Evolutionary conservation across 2,888 invertebrate genomes (phyloP).

Genomic region (Dinocampus coccinellae): DNA sequence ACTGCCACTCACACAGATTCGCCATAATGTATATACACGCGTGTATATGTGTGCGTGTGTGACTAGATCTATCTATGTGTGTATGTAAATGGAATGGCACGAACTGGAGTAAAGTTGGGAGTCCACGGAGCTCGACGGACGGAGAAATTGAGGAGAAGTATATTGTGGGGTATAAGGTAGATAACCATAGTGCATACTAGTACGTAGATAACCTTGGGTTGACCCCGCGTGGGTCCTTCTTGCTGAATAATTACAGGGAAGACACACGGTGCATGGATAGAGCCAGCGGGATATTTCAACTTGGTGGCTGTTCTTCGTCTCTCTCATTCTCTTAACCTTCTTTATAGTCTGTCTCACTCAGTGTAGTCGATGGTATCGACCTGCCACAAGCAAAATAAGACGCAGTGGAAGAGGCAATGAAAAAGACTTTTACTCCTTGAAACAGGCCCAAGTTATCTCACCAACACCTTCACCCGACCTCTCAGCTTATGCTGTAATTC

Average conservation of each 20-base stretch:
- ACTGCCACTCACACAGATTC: too few relatives aligned
- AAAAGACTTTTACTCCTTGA: slow-evolving; percentile 54
- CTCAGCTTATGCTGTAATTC: neutral
- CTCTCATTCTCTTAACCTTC: slow-evolving; percentile 19
- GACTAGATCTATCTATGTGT: neutral
- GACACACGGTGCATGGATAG: slow-evolving; percentile 44
- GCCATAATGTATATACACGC: too few relatives aligned
- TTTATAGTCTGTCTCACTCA: neutral
- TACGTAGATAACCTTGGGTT: slow-evolving; percentile 64
- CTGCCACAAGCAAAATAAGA: slow-evolving; percentile 53
- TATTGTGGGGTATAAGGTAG: slow-evolving; percentile 54
- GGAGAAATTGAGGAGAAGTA: slow-evolving; percentile 44
- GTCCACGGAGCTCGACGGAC: slow-evolving; percentile 41
- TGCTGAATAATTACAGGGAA: slow-evolving; percentile 68
- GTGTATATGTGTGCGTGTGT: too few relatives aligned
- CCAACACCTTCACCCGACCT: too few relatives aligned
- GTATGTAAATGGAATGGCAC: slow-evolving; percentile 32
- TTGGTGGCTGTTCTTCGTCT: slow-evolving; percentile 58
- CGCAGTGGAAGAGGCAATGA: neutral
- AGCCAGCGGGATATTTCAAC: slow-evolving; percentile 63
- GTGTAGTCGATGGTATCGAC: slow-evolving; percentile 64
- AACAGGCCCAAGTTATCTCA: neutral
- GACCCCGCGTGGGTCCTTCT: slow-evolving; percentile 58
- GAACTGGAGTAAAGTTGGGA: neutral
- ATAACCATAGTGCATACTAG: neutral